These are phyloP conservation scores for Cisticola juncidis DNA, from an alignment of 2,113 vertebrate species.

Conservation along the genomic window DNA sequence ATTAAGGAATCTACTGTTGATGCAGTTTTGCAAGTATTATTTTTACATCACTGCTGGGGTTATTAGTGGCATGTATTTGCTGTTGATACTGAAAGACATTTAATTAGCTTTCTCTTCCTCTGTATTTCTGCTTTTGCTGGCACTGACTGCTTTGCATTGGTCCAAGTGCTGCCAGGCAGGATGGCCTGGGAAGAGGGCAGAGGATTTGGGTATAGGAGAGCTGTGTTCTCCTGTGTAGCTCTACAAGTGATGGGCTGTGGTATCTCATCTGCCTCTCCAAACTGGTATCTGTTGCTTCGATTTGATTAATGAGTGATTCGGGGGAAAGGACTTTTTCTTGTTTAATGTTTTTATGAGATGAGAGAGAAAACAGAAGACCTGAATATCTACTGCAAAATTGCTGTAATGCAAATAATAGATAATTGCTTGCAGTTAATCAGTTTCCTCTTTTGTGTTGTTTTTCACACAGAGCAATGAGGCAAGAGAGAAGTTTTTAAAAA, in stretches of 20 bases:
- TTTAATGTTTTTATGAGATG: not conserved
- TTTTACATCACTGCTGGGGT: not conserved
- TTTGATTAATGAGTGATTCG: not conserved
- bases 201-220: not conserved
- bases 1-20: not conserved
- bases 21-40: slow-evolving; percentile 27
- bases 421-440: not conserved
- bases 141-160: not conserved
- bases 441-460: slow-evolving; percentile 40
- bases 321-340: not conserved
- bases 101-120: not conserved
- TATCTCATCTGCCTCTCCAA: not conserved
- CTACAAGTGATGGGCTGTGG: not conserved
- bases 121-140: not conserved
- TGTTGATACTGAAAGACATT: not conserved
- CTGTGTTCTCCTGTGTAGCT: not conserved
- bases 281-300: not conserved
- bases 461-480: slow-evolving; percentile 42
- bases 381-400: not conserved
- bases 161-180: not conserved
- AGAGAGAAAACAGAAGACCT: not conserved
- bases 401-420: not conserved
- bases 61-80: not conserved
- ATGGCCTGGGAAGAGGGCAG: not conserved
- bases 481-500: slow-evolving; percentile 48